Evolutionary conservation across 2,888 invertebrate genomes (phyloP), one percentile per base, ranked within the genome.

Genomic region (Megalurothrips usitatus): DNA sequence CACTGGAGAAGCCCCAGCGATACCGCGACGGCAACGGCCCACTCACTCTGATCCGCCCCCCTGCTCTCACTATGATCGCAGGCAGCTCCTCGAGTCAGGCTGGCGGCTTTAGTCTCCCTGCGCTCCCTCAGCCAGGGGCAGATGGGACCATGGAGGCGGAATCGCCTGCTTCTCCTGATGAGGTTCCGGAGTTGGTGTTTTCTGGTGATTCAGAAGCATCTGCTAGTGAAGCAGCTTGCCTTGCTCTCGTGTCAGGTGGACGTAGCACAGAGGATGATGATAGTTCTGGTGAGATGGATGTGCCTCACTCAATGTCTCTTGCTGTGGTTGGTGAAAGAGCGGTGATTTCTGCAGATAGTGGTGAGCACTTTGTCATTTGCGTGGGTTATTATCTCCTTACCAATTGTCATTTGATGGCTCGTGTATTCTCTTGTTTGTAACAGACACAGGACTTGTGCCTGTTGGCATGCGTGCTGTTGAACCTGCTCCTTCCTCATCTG

Each of bases 41-140:
- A 26, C 68, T 75, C 68, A 23, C 26, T 26, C 68, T 75, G 23
- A 75, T 26, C 8, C 23, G 12, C 23, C 68, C 68, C 26, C 68
- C 68, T 26, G 68, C 68, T 75, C 68, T 75, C 23, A 75, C 9
- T 75, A 75, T 75, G 68, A 75, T 75, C 68, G 68, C 68, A 75
- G 68, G 68, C 68, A 75, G 68, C 68, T 75, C 68, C 23, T 75
- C 68, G 68, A 75, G 68, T 26, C 68, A 75, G 26, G 68, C 68
- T 12, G 68, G 68, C 26, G 68, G 23, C 68, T 75, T 75, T 75
- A 23, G 23, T 26, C 68, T 75, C 68, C 68, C 68, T 23, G 68
- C 68, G n/a, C 23, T 75, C 11, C 68, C 68, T 75, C 68, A 75
- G 26, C 68, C 68, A 75, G 68, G 68, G n/a, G 68, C 26, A 26